These are phyloP conservation scores for Plecotus auritus DNA, from an alignment of 2,113 vertebrate species.

Conservation along the genomic window DNA sequence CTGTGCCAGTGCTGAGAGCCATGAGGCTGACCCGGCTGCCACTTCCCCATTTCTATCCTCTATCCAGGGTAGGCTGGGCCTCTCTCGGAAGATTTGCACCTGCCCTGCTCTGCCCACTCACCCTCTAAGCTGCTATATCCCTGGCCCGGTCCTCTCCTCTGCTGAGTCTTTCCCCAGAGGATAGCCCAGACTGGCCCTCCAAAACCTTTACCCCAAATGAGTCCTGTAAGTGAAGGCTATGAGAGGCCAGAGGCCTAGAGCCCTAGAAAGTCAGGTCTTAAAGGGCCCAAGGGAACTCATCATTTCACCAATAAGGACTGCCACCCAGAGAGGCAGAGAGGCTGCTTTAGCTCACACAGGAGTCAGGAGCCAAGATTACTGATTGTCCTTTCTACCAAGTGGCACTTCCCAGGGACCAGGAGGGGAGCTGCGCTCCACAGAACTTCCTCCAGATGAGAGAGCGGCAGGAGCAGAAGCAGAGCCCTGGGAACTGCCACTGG, in stretches of 20 bases:
- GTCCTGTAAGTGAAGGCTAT: background rate
- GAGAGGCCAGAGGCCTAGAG: background rate
- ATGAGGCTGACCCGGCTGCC: background rate
- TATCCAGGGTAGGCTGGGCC: background rate
- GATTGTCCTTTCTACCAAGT: background rate
- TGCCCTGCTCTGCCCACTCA: background rate
- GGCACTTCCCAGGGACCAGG: background rate
- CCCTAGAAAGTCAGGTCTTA: background rate
- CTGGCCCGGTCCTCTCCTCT: slow-evolving; percentile 3
- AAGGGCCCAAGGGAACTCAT: background rate
- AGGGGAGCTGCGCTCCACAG: background rate
- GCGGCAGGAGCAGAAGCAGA: background rate
- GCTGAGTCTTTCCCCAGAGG: slow-evolving; percentile 16
- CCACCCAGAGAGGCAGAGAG: background rate
- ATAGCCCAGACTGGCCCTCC: background rate
- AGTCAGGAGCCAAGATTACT: background rate
- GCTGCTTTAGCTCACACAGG: background rate
- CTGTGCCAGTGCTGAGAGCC: slow-evolving; percentile 59
- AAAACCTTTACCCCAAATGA: background rate
- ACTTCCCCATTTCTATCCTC: background rate
- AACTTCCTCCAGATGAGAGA: background rate
- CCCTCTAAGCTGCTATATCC: background rate
- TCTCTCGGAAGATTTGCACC: slow-evolving; percentile 44
- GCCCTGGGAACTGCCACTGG: no score
- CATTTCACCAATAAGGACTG: background rate